phyloP scores from a whole-genome alignment of 2,888 invertebrate species.

The Clitarchus hookeri region DNA sequence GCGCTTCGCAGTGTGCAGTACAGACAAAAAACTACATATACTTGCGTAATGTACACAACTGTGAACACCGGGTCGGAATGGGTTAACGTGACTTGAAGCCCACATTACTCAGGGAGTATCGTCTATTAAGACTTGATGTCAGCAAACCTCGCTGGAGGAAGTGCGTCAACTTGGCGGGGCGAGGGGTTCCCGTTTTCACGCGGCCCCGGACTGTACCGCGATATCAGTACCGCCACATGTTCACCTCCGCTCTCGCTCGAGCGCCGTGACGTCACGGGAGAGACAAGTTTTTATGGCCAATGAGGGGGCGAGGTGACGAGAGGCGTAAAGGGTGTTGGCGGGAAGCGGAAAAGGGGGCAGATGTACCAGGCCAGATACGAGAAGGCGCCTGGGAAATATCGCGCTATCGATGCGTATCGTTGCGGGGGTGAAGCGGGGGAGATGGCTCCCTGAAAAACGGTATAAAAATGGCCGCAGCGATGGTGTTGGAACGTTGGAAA shows the following conservation, averaged over 20 bases:
- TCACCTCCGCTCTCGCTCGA: background rate
- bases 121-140: too few species aligned
- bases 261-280: background rate
- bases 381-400: background rate
- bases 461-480: background rate
- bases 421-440: background rate
- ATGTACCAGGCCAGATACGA: background rate
- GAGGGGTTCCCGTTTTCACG: background rate
- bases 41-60: too few species aligned
- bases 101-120: too few species aligned
- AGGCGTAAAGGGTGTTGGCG: background rate
- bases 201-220: background rate
- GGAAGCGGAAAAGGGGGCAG: background rate
- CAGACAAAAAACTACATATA: too few species aligned
- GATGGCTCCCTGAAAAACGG: background rate
- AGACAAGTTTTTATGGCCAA: constrained; percentile 1
- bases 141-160: too few species aligned
- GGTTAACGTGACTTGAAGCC: too few species aligned
- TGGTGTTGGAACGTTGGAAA: background rate
- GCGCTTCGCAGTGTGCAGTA: too few species aligned
- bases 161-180: background rate
- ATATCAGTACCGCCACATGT: background rate
- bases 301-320: background rate
- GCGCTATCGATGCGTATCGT: background rate
- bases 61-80: too few species aligned